A percentile compares a stretch with the other conserved stretches of the same genome.
These are phyloP conservation scores for Agrilus mali DNA, from an alignment of 2,888 invertebrate species.

Conservation along the genomic window DNA sequence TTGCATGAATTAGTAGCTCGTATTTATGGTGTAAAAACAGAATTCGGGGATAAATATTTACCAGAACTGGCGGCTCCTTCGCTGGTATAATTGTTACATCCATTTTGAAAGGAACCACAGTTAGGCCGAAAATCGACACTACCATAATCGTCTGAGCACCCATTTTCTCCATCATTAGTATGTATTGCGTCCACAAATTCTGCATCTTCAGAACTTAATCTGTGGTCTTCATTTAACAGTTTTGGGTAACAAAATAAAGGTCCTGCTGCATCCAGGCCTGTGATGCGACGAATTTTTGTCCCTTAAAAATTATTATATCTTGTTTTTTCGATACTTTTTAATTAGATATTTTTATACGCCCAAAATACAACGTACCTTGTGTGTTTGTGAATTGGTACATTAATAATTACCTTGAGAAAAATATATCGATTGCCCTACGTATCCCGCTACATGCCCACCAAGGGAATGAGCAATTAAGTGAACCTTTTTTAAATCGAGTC, in stretches of 20 bases:
- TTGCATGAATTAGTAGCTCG: no score
- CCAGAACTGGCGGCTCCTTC: no score
- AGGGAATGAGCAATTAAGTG: conserved; percentile 6
- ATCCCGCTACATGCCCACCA: conserved; percentile 3
- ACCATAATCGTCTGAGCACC: conserved; percentile 1
- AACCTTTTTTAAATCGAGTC: neutral
- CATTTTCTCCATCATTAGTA: conserved; percentile 1
- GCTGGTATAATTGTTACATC: neutral
- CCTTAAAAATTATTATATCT: no score
- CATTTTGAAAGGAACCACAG: conserved; percentile 3
- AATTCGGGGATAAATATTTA: no score
- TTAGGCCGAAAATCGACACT: conserved; percentile 5
- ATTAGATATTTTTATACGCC: no score
- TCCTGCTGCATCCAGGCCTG: conserved; percentile 5
- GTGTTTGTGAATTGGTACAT: no score
- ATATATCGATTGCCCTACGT: neutral
- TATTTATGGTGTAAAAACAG: no score
- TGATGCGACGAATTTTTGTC: conserved; percentile 3
- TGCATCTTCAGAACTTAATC: conserved; percentile 3
- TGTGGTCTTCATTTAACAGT: neutral
- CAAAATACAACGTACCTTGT: no score
- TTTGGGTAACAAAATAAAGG: conserved; percentile 1
- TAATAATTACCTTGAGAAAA: neutral
- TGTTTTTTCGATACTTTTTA: no score
- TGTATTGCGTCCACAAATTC: conserved; percentile 6